Conservation (phyloP, 2,797 vertebrate genomes). For the Phataginus tricuspis region DNA sequence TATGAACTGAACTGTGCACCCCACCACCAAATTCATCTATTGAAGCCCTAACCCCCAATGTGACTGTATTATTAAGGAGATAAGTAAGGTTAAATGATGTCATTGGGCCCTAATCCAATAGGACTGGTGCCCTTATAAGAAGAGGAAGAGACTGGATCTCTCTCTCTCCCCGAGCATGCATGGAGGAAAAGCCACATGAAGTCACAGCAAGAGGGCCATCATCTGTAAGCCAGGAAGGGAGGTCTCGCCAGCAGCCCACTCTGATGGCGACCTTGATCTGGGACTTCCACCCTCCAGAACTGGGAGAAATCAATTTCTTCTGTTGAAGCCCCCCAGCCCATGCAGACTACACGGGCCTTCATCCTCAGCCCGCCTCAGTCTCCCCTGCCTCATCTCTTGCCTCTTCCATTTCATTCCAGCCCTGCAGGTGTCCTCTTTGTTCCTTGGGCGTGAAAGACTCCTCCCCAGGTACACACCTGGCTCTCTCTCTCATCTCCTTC, state of each 20-base stretch:
- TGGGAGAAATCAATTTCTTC: background rate
- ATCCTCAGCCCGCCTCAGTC: background rate
- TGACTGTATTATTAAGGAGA: background rate
- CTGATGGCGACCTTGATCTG: background rate
- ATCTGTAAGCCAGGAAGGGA: background rate
- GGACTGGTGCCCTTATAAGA: background rate
- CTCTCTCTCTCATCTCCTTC: background rate
- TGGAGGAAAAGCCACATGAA: background rate
- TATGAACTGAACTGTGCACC: background rate
- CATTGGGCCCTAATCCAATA: background rate
- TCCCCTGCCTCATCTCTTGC: background rate
- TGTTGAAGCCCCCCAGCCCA: background rate
- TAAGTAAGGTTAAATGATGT: background rate
- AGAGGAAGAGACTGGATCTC: background rate
- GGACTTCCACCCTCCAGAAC: background rate
- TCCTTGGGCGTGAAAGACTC: background rate
- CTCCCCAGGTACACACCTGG: accelerated
- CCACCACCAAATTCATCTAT: background rate
- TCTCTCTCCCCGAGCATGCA: background rate
- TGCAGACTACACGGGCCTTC: accelerated
- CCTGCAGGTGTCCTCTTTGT: background rate
- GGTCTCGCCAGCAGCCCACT: background rate
- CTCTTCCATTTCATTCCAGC: background rate
- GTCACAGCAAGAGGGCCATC: background rate
- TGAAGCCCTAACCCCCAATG: background rate